Percentiles rank a stretch among this genome's conserved stretches.
Evolutionary conservation across 1,140 invertebrate genomes (phyloP).

Genomic region (Lepidurus apus): DNA sequence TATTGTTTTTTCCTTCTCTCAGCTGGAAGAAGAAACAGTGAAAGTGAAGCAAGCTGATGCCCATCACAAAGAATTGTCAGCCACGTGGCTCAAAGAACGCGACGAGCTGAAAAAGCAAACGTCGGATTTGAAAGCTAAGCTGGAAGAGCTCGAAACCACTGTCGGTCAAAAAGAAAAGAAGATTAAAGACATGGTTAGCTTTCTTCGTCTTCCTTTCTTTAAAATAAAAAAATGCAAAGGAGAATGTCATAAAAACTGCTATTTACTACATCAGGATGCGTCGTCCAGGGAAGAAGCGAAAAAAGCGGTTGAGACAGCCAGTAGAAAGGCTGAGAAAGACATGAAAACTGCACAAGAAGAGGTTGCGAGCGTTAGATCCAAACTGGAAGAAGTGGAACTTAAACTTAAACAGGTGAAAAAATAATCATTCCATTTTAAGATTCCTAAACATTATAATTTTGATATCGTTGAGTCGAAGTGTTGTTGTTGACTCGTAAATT

Average conservation of each 20-base stretch:
- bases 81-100: constrained; percentile 41
- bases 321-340: constrained; percentile 47
- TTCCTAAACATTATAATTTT: constrained; percentile 12
- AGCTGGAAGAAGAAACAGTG: constrained; percentile 56
- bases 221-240: not conserved
- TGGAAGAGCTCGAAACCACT: constrained; percentile 52
- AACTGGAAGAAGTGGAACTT: constrained; percentile 50
- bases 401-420: constrained; percentile 56
- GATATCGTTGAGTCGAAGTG: too few relatives aligned
- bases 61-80: constrained; percentile 49
- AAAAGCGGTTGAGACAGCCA: constrained; percentile 47
- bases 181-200: constrained; percentile 55
- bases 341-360: constrained; percentile 51
- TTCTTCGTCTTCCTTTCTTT: constrained; percentile 33
- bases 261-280: constrained; percentile 46
- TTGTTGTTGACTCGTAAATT: too few relatives aligned
- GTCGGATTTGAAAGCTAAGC: constrained; percentile 51
- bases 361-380: constrained; percentile 45
- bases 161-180: constrained; percentile 53
- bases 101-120: constrained; percentile 42
- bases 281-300: constrained; percentile 50
- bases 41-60: constrained; percentile 53
- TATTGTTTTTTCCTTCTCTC: constrained; percentile 29
- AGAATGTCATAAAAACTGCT: not conserved
- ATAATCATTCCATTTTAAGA: constrained; percentile 40